A percentile compares a stretch with the other conserved stretches of the same genome.
Conservation (phyloP, 2,888 invertebrate genomes). For the Clusia tigrina region DNA sequence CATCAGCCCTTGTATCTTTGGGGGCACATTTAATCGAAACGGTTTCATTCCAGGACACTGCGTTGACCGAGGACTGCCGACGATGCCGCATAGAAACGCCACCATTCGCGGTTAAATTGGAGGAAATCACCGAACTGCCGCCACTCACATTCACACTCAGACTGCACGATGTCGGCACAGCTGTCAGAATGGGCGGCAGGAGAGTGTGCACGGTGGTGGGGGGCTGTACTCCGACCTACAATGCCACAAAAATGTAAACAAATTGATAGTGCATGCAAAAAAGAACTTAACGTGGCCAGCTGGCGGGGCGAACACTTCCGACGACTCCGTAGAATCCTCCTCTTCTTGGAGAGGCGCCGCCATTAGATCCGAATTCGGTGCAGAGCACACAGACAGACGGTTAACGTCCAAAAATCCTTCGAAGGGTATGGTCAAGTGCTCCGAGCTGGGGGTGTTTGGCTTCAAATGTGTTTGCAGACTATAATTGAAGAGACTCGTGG, state of each 20-base stretch:
- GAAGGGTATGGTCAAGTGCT: constrained; percentile 77
- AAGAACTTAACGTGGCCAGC: constrained; percentile 66
- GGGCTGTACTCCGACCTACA: background rate
- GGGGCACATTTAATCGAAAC: constrained; percentile 56
- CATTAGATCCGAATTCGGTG: constrained; percentile 76
- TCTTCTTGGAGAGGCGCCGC: constrained; percentile 69
- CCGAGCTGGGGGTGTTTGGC: constrained; percentile 84
- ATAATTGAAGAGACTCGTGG: background rate
- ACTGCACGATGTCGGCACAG: constrained; percentile 30
- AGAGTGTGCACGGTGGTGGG: constrained; percentile 36
- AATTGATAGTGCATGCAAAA: too few species aligned
- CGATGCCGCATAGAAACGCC: constrained; percentile 48
- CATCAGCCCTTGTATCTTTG: constrained; percentile 27
- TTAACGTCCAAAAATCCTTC: constrained; percentile 88
- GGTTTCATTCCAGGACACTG: constrained; percentile 64
- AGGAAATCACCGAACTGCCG: constrained; percentile 47
- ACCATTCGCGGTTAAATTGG: constrained; percentile 46
- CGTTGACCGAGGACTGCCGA: constrained; percentile 62
- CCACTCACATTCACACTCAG: constrained; percentile 42
- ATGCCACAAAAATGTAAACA: constrained; percentile 2
- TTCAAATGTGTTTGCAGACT: constrained; percentile 34
- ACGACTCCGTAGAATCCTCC: constrained; percentile 82
- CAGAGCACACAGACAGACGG: constrained; percentile 81
- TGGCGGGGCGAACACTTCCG: constrained; percentile 85
- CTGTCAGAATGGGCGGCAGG: constrained; percentile 41